Evolutionary conservation across 2,113 vertebrate genomes (phyloP).

Genomic region (Falcunculus frontatus): DNA sequence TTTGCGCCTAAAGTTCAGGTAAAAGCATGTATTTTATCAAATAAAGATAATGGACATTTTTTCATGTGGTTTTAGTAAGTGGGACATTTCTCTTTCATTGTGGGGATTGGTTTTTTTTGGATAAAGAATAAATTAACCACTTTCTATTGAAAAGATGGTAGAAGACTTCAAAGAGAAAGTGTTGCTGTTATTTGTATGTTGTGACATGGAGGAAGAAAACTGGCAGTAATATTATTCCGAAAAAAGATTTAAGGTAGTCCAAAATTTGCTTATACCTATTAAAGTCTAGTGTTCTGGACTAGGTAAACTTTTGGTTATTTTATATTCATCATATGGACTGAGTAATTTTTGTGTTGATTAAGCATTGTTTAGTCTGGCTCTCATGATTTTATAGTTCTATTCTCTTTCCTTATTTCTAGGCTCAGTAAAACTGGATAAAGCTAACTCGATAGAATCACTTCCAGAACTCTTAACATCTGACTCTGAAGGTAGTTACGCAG

Average conservation of each 20-base stretch:
- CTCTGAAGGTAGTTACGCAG: conserved; percentile 92
- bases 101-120: neutral
- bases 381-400: neutral
- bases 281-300: neutral
- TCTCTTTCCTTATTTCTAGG: conserved; percentile 42
- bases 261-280: neutral
- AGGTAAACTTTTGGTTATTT: neutral
- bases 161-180: neutral
- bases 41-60: neutral
- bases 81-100: neutral
- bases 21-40: neutral
- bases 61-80: neutral
- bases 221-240: neutral
- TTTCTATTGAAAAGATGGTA: neutral
- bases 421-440: conserved; percentile 79
- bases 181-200: neutral
- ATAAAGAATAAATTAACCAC: neutral
- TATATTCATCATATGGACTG: neutral
- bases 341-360: neutral
- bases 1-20: neutral
- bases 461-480: conserved; percentile 91
- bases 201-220: neutral
- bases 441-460: conserved; percentile 89
- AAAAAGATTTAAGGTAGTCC: neutral
- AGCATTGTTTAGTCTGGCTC: neutral